Evolutionary conservation across 2,113 vertebrate genomes (phyloP).

Genomic region (Amphiprion percula): DNA sequence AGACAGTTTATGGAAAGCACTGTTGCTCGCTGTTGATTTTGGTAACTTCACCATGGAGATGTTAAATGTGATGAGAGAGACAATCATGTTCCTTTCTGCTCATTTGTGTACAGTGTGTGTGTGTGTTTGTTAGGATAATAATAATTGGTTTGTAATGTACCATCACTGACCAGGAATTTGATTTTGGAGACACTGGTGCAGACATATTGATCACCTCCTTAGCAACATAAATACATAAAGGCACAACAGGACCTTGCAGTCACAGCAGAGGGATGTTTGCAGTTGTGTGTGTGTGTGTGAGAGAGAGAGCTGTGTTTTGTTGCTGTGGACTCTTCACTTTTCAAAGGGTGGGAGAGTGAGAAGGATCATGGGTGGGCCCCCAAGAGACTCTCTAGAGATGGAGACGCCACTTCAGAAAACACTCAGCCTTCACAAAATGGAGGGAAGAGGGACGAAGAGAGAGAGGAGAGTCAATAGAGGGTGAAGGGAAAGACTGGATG

Average conservation of each 20-base stretch:
- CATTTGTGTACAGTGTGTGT: background rate
- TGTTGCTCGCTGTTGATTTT: conserved; percentile 10
- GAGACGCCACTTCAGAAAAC: conserved; percentile 72
- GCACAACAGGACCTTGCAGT: conserved; percentile 52
- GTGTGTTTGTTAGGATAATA: conserved; percentile 20
- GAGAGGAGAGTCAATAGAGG: conserved; percentile 50
- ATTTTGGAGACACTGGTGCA: conserved; percentile 62
- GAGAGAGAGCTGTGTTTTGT: conserved; percentile 43
- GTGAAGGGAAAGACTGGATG: conserved; percentile 62
- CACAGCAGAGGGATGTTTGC: background rate
- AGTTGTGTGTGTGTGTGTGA: conserved; percentile 21
- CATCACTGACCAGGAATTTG: conserved; percentile 63
- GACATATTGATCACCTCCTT: conserved; percentile 70
- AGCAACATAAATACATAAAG: conserved; percentile 59
- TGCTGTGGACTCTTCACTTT: conserved; percentile 61
- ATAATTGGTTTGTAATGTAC: conserved; percentile 33
- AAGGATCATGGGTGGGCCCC: conserved; percentile 72
- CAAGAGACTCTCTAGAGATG: conserved; percentile 64
- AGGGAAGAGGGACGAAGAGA: conserved; percentile 41
- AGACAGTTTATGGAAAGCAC: background rate
- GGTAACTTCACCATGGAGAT: conserved; percentile 33
- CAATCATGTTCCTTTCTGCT: conserved; percentile 9
- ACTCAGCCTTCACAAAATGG: conserved; percentile 70
- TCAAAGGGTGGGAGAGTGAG: conserved; percentile 53
- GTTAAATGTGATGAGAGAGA: conserved; percentile 16